Percentiles rank a stretch among this genome's conserved stretches.
These are phyloP conservation scores for Chaunax sp. DNA, from an alignment of 2,797 vertebrate genomes.

Conservation along the genomic window DNA sequence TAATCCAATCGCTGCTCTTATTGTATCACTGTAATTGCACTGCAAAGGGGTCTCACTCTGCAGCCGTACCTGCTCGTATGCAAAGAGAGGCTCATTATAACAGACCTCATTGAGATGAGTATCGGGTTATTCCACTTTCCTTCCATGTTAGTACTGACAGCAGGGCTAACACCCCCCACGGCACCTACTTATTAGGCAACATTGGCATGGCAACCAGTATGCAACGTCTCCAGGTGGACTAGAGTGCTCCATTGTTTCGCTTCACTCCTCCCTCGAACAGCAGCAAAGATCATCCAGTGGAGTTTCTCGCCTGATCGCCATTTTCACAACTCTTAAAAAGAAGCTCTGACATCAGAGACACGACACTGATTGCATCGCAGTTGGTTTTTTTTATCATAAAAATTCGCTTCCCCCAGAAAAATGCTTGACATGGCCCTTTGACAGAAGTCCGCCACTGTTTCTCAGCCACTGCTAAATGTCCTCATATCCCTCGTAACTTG, in stretches of 20 bases:
- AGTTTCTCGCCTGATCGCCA: background rate
- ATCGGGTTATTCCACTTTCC: constrained; percentile 45
- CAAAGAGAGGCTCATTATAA: constrained; percentile 61
- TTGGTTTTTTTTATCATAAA: constrained; percentile 4
- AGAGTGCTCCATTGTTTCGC: background rate
- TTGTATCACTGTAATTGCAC: constrained; percentile 68
- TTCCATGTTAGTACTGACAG: constrained; percentile 45
- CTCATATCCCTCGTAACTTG: constrained; percentile 39
- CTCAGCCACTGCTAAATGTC: constrained; percentile 5
- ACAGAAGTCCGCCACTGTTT: constrained; percentile 34
- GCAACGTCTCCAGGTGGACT: constrained; percentile 52
- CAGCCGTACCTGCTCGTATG: constrained; percentile 11
- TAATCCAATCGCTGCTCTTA: constrained; percentile 61
- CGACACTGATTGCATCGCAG: background rate
- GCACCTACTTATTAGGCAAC: constrained; percentile 60
- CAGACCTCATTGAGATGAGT: constrained; percentile 56
- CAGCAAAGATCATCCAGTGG: background rate
- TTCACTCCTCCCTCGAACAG: constrained; percentile 1
- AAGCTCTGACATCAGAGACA: constrained; percentile 22
- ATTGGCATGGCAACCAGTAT: constrained; percentile 69
- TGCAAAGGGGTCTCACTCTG: constrained; percentile 34
- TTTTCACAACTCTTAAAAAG: constrained; percentile 24
- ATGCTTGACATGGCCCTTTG: constrained; percentile 21
- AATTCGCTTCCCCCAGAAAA: constrained; percentile 13
- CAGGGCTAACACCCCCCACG: constrained; percentile 27